These are phyloP conservation scores for Drosophila putrida DNA, from an alignment of 2,888 invertebrate species.

Conservation along the genomic window DNA sequence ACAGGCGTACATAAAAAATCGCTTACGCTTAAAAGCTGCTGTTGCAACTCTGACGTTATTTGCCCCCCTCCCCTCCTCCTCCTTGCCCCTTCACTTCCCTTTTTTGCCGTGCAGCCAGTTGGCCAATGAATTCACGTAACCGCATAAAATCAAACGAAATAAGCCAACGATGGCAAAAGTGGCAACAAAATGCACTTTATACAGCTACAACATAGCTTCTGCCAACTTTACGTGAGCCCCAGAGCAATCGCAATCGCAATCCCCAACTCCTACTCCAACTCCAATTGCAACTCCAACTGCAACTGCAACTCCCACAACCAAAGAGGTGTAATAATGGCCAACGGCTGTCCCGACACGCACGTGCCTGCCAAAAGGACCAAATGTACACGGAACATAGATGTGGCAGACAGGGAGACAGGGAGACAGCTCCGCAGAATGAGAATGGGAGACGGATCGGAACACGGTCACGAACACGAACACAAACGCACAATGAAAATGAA, in stretches of 20 bases:
- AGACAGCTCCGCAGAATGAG: background rate
- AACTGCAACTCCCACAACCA: conserved; percentile 1
- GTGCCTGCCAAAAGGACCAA: conserved; percentile 59
- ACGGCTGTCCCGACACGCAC: conserved; percentile 73
- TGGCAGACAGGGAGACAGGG: too few relatives aligned
- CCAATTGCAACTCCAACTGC: conserved; percentile 1
- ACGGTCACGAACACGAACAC: conserved; percentile 17
- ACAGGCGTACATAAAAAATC: conserved; percentile 80
- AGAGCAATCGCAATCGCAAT: conserved; percentile 16
- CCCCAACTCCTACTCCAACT: background rate
- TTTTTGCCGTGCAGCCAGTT: background rate
- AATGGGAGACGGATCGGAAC: background rate
- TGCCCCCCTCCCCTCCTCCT: too few relatives aligned
- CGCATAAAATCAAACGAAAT: conserved; percentile 82
- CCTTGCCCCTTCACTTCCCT: too few relatives aligned
- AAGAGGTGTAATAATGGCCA: conserved; percentile 80
- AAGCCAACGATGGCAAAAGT: conserved; percentile 72
- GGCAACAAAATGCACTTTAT: conserved; percentile 81
- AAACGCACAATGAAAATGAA: conserved; percentile 57
- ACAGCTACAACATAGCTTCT: conserved; percentile 51
- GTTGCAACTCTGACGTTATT: conserved; percentile 1
- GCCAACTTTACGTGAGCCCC: conserved; percentile 49
- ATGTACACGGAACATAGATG: conserved; percentile 5
- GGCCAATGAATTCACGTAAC: conserved; percentile 78
- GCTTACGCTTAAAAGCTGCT: conserved; percentile 77